Base-by-base conservation (phyloP, 2,888 invertebrate species). In the Chirona hameri region DNA sequence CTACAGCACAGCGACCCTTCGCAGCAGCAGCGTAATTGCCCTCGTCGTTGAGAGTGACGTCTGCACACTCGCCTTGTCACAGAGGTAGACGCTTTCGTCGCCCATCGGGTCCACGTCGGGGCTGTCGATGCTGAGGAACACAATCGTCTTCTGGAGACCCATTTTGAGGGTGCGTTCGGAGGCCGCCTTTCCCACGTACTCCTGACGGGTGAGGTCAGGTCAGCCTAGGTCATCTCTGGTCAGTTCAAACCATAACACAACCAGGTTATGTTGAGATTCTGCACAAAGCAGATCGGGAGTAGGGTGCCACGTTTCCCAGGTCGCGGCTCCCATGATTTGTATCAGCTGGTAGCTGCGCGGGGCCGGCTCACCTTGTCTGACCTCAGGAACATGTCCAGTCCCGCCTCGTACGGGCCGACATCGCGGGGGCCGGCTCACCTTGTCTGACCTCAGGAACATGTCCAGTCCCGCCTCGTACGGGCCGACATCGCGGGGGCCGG, bases 391-490 rank as follows among this genome's bases (percentile, higher is more conserved):
- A 84, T 83, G 79, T 86, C 87, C 21, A 90, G 85, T n/a, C 89
- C 89, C 55, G 89, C 88, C 85, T 89, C 89, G 81, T 87, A 86
- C 24, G 89, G 89, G 84, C 89, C 88, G 24, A 87, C 87, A 85
- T 90, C 89, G 65, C 87, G 84, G 57, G 39, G 48, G 52, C 29
- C 60, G n/a, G 81, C 84, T 84, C 83, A 84, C 87, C 85, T 89
- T 89, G 21, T 87, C 86, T 82, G 87, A 83, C 80, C 87, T 86
- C 29, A 89, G 86, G 83, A 88, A 88, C 60, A 84, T 83, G 79
- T 86, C 87, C 21, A 90, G 85, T n/a, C 89, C 89, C 55, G 89
- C 88, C 85, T 89, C 89, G 81, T 87, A 86, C 24, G 89, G 89
- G 84, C 89, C 88, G 24, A 87, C 87, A 85, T 90, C 89, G 65